Base-by-base conservation (phyloP, 2,888 invertebrate species). In the Phengaris arion region DNA sequence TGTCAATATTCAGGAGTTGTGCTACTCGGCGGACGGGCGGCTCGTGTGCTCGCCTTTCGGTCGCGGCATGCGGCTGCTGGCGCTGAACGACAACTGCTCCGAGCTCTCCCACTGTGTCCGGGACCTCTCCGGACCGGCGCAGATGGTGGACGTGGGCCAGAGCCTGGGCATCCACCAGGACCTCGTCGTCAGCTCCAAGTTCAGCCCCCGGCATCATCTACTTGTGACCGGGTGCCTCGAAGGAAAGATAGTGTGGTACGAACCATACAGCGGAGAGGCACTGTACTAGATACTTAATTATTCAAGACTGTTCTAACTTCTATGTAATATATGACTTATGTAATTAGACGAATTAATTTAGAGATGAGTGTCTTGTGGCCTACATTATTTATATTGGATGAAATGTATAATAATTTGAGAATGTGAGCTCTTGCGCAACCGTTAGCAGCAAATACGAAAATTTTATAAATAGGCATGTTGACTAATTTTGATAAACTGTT, bases 1-100 rank as follows among this genome's bases (percentile, higher is more conserved):
- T 35, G 0, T 54, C 12, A 51, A 52, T 72, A 77, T 57, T 73
- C 85, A 94, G 90, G 99, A 98, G 85, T 92, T 98, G 70, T 97
- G 97, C 82, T 98, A 98, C 88, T 98, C 98, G 1, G 94, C 97
- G 1, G 98, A 98, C 86, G 99, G 99, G 0, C 94, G 98, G 74
- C 90, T 98, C 10, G 96, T 99, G 51, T 98, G 98, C 85, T 98
- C 98, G 0, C 98, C 99, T 0, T 98, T 96, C 87, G 97, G 96
- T 0, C 96, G 95, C 83, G 98, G 98, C 52, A 95, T 98, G 78
- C 94, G 98, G n/a, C 93, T 99, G 5, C 89, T 99, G 46, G 96
- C 97, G 0, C 97, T 98, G 81, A 96, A 96, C 82, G 94, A 95
- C 9, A 91, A 95, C 74, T 98, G 98, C 85, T 94, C 96, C 74